Conservation (phyloP, 2,888 invertebrate genomes). For the Archaeoteleia sp. region DNA sequence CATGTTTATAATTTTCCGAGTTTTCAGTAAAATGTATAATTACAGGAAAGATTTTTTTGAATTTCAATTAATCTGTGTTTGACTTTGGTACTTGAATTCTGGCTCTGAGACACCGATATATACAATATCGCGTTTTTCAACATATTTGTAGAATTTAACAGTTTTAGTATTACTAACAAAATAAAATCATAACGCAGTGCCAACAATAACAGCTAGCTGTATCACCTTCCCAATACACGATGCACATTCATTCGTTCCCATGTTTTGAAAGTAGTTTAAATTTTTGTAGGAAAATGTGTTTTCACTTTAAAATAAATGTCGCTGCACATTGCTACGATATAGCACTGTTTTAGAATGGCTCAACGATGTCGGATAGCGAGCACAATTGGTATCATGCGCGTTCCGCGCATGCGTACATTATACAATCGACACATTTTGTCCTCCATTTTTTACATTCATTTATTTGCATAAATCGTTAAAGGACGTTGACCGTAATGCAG, state of each 20-base stretch:
- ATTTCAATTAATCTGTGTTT: too few species aligned
- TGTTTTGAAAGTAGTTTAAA: not conserved
- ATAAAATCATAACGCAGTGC: not conserved
- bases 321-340: conserved; percentile 37
- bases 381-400: conserved; percentile 42
- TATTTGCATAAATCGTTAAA: not conserved
- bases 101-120: too few species aligned
- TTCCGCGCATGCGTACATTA: conserved; percentile 35
- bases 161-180: conserved; percentile 32
- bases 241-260: conserved; percentile 7
- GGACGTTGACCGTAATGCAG: conserved; percentile 20
- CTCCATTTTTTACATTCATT: conserved; percentile 8
- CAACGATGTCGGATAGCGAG: conserved; percentile 51
- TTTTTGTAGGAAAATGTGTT: not conserved
- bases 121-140: not conserved
- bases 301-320: conserved; percentile 1
- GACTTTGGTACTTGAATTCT: too few species aligned
- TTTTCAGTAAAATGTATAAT: too few species aligned
- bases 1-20: too few species aligned
- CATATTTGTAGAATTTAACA: conserved; percentile 32
- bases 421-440: conserved; percentile 15
- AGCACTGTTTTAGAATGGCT: conserved; percentile 31
- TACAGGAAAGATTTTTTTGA: too few species aligned
- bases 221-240: conserved; percentile 19
- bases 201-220: conserved; percentile 36